phyloP scores from a whole-genome alignment of 2,113 vertebrate genomes.

The Phasianus colchicus region DNA sequence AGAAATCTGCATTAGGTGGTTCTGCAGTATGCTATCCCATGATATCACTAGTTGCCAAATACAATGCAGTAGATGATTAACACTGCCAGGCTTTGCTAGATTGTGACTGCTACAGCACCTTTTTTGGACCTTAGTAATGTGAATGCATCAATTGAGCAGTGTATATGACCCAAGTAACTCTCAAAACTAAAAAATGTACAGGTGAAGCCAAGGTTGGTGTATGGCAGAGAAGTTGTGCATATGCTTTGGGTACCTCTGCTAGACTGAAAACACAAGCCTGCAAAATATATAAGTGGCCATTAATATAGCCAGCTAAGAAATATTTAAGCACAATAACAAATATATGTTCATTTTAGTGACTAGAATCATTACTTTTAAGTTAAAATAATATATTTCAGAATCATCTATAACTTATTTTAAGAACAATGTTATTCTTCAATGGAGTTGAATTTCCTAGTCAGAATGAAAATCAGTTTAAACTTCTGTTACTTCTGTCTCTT shows the following conservation, averaged over 20 bases:
- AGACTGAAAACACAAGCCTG: neutral
- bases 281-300: neutral
- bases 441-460: neutral
- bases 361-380: neutral
- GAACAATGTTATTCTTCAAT: neutral
- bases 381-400: neutral
- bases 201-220: neutral
- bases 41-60: neutral
- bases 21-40: neutral
- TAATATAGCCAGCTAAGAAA: neutral
- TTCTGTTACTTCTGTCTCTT: neutral
- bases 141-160: neutral
- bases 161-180: neutral
- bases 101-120: rapidly evolving
- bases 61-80: rapidly evolving
- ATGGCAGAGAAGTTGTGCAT: neutral
- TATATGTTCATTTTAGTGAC: neutral
- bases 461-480: neutral
- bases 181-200: neutral
- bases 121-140: neutral
- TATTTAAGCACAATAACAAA: neutral
- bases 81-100: neutral
- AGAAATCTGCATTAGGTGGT: too few species aligned
- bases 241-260: rapidly evolving
- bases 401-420: neutral